Conservation (phyloP, 2,113 vertebrate genomes). For the Prolemur simus region DNA sequence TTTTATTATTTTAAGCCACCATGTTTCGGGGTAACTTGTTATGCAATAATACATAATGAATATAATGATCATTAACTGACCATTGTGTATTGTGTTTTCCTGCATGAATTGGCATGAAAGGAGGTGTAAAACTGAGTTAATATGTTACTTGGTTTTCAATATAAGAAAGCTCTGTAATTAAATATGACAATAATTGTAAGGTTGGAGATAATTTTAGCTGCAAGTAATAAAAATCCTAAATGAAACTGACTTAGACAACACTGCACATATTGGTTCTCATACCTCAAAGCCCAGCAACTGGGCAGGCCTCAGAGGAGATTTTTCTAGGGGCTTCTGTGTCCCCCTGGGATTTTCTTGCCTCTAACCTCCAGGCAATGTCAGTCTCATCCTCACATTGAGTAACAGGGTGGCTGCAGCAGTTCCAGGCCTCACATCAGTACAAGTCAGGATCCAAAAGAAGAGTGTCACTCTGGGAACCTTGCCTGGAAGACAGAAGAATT, state of each 20-base stretch:
- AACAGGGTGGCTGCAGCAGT: not conserved
- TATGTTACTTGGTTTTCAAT: not conserved
- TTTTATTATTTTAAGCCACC: not conserved
- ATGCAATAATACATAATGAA: not conserved
- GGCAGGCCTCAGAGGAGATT: not conserved
- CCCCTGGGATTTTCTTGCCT: not conserved
- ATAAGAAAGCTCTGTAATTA: constrained; percentile 18
- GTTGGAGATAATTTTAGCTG: not conserved
- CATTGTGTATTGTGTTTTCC: not conserved
- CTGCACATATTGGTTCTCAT: not conserved
- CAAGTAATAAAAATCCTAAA: constrained; percentile 17
- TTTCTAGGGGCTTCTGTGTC: not conserved
- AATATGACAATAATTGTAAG: constrained; percentile 30
- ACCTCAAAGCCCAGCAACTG: not conserved
- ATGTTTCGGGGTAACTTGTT: not conserved
- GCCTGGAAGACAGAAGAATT: not conserved
- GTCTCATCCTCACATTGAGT: not conserved
- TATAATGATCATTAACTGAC: not conserved
- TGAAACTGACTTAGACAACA: not conserved
- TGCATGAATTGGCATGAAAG: not conserved
- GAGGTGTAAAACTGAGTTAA: not conserved
- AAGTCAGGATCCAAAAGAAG: not conserved
- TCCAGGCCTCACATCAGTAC: not conserved
- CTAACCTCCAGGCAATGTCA: not conserved
- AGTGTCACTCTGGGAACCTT: not conserved